These are phyloP conservation scores for Notamacropus eugenii DNA, from an alignment of 2,797 vertebrate species.

Conservation along the genomic window DNA sequence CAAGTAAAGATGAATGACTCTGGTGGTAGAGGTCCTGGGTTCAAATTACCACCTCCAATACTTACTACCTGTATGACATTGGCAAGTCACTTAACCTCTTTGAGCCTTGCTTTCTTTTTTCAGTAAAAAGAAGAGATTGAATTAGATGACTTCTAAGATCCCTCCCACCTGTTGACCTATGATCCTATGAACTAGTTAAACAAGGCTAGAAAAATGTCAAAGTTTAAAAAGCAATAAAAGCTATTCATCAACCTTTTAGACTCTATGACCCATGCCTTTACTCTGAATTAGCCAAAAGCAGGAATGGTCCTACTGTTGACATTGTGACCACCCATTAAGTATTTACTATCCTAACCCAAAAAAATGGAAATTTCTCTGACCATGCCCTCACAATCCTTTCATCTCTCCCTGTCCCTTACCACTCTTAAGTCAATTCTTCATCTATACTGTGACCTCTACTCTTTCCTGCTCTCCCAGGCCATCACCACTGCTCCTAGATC, in stretches of 20 bases:
- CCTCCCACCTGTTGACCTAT: not conserved
- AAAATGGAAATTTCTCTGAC: not conserved
- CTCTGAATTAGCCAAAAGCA: not conserved
- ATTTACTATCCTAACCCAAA: not conserved
- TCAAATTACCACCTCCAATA: not conserved
- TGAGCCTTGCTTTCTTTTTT: not conserved
- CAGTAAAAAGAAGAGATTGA: not conserved
- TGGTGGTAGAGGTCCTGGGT: fast-evolving
- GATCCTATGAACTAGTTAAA: not conserved
- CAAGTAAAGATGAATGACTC: not conserved
- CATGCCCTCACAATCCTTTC: not conserved
- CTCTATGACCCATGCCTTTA: not conserved
- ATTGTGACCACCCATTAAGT: not conserved
- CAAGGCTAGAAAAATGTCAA: not conserved
- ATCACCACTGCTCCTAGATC: not conserved
- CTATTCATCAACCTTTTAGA: not conserved
- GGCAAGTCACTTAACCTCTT: not conserved
- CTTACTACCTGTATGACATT: not conserved
- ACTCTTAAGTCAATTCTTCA: not conserved
- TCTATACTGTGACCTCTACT: not conserved
- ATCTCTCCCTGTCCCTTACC: not conserved
- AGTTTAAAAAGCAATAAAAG: not conserved
- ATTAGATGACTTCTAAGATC: not conserved
- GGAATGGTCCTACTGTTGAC: not conserved
- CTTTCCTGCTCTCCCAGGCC: not conserved